A percentile compares a stretch with the other conserved stretches of the same genome.
Evolutionary conservation across 2,888 invertebrate species (phyloP).

Genomic region (Conus canariensis): DNA sequence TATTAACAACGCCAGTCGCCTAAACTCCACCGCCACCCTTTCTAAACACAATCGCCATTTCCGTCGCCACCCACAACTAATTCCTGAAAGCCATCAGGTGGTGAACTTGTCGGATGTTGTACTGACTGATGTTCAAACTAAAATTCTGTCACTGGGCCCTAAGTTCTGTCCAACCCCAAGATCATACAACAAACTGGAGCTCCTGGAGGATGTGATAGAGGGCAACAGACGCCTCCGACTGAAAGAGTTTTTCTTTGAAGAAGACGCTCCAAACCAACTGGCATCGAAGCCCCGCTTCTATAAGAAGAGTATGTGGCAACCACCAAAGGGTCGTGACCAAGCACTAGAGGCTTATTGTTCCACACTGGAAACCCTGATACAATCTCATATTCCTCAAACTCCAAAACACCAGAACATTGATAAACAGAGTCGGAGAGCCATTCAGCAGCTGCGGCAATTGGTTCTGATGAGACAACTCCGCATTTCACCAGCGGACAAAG

Average conservation of each 20-base stretch:
- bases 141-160: background rate
- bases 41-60: too few relatives aligned
- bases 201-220: background rate
- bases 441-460: background rate
- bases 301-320: background rate
- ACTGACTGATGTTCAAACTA: too few relatives aligned
- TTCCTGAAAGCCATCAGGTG: too few relatives aligned
- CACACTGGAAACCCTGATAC: background rate
- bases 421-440: background rate
- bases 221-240: background rate
- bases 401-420: background rate
- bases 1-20: too few relatives aligned
- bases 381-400: background rate
- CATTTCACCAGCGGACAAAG: background rate
- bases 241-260: background rate
- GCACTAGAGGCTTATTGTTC: background rate
- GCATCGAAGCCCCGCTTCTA: background rate
- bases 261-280: background rate
- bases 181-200: slow-evolving; percentile 7
- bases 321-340: background rate
- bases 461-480: background rate
- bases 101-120: too few relatives aligned
- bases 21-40: too few relatives aligned
- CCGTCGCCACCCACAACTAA: too few relatives aligned
- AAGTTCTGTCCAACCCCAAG: background rate